Base-by-base conservation (phyloP, 1,140 invertebrate species). In the Thalassaphorura encarpata region DNA sequence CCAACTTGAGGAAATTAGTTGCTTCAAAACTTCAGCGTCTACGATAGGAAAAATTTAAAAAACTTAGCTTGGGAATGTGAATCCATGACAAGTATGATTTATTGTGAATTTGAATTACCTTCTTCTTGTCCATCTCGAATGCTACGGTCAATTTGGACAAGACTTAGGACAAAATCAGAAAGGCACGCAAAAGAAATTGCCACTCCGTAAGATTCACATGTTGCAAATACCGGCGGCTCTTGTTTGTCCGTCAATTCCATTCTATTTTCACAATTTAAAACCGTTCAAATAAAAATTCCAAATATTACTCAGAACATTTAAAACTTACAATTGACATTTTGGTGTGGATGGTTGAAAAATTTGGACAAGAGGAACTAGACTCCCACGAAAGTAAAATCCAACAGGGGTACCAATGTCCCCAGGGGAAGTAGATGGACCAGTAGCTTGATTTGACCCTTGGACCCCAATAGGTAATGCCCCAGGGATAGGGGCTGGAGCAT, bases 1-100 rank as follows among this genome's bases (percentile, higher is more conserved):
- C 92, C 93, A 97, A 60, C 91, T 92, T 0, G 92, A 97, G 68
- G 89, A 89, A 3, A 97, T 83, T 21, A 98, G 71, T 71, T 95
- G 85, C 31, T 60, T 59, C 3, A 65, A 28, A 15, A 65, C 53
- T 26, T 60, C 60, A 6, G 29, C 39, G 4, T 64, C 63, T 57
- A 29, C 41, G 27, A 28, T 26, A 42, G 11, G 5, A 46, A 11
- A 42, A 41, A 41, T 21, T 24, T 4, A 23, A 23, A 23, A 47
- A n/a, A 43, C 15, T 4, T 6, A 42, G 33, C 11, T 36, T 36
- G 33, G 33, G 11, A 36, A 36, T 36, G 11, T 11, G 33, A 11
- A 36, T 36, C n/a, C 46, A 23, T 5, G 26, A 11, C 26, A 6
- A 15, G 49, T 51, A 51, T 6, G 36, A 11, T 48, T 13, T 8